Base-by-base conservation (phyloP, 2,888 invertebrate species). In the Chymomyza fuscimana region DNA sequence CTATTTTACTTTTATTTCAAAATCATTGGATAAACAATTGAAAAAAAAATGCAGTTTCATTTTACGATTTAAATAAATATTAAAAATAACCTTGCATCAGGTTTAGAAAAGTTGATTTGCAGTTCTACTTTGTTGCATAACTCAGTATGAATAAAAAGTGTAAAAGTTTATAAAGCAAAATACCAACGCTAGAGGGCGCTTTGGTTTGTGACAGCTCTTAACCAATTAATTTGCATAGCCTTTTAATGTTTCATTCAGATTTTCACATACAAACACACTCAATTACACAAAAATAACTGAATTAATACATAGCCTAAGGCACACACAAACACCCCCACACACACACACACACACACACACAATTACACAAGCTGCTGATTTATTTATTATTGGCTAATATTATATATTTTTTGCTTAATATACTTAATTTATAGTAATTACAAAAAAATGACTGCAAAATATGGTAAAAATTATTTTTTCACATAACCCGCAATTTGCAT, bases 401-500 rank as follows among this genome's bases (percentile, higher is more conserved):
- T 22, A 63, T 63, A 10, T 51, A 63, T 51, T 63, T 63, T 29
- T 29, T 51, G 50, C 52, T 51, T 19, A 61, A 12, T 63, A 63
- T 15, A 50, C 29, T 51, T 51, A 51, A 29, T 51, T 51, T 12
- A 46, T 10, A 46, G 12, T 46, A 12, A 46, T 46, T 46, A 46
- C 2, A 40, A 46, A 46, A 46, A 46, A 46, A 16, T 19, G 9
- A 54, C 54, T 54, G 16, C 25, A 54, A 54, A 19, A 54, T 54
- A 54, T 16, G 19, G 54, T 7, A 54, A 54, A 19, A 54, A 19
- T 22, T 1, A 51, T 51, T 16, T 54, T 54, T 54, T n/a, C 54
- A 46, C 40, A 10, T 46, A 46, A 46, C 32, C 65, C 65, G 64
- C 70, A 71, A 77, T 78, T 79, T 78, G 72, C 72, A 78, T 25